A percentile compares a stretch with the other conserved stretches of the same genome.
phyloP scores from a whole-genome alignment of 2,797 vertebrate genomes.

The Enteromius trimaculatus region DNA sequence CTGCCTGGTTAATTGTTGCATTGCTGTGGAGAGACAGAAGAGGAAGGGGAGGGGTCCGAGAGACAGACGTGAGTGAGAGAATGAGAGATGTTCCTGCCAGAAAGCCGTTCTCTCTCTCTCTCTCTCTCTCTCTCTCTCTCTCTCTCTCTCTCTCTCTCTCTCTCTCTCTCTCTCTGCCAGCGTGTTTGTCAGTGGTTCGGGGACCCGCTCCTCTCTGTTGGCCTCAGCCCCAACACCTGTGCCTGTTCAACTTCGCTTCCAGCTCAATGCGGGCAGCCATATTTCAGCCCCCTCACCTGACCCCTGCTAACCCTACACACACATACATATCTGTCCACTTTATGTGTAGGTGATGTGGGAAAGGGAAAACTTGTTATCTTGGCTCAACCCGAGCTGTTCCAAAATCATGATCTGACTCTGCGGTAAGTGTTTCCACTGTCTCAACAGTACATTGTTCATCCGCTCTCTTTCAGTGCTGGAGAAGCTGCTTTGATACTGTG shows the following conservation, averaged over 20 bases:
- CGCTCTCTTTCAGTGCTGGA: slow-evolving; percentile 16
- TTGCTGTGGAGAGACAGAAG: slow-evolving; percentile 49
- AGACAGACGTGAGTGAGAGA: slow-evolving; percentile 38
- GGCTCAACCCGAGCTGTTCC: background rate
- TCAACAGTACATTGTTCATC: background rate
- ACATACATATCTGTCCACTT: slow-evolving; percentile 21
- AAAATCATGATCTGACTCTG: background rate
- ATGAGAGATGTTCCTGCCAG: slow-evolving; percentile 53
- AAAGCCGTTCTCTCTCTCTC: background rate
- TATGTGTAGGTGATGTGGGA: slow-evolving; percentile 23
- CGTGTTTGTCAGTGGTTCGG: slow-evolving; percentile 58
- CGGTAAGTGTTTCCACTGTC: background rate
- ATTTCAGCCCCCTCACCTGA: slow-evolving; percentile 47
- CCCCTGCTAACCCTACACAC: slow-evolving; percentile 19
- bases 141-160: slow-evolving; percentile 24
- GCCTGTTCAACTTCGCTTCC: slow-evolving; percentile 42
- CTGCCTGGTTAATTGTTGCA: slow-evolving; percentile 49
- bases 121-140: slow-evolving; percentile 23
- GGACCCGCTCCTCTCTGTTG: slow-evolving; percentile 47
- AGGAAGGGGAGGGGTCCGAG: slow-evolving; percentile 23
- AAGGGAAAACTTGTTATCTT: slow-evolving; percentile 19
- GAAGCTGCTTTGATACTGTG: slow-evolving; percentile 1
- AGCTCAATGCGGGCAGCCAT: slow-evolving; percentile 36
- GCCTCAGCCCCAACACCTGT: slow-evolving; percentile 67
- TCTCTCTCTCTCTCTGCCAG: slow-evolving; percentile 34